Conservation (phyloP, 1,140 invertebrate species). For the Andricus grossulariae region DNA sequence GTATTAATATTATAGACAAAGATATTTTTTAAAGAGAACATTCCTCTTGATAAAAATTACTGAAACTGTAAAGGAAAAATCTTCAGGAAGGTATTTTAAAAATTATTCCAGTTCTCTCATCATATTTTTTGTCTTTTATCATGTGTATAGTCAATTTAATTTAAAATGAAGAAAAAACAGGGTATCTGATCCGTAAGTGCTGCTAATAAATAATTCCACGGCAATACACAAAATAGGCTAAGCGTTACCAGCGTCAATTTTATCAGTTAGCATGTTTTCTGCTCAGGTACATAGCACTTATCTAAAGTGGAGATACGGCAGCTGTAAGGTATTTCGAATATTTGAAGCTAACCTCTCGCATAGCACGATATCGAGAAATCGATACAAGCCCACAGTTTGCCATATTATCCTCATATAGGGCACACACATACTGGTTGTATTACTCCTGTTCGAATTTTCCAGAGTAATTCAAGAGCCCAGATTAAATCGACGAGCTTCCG, state of each 20-base stretch:
- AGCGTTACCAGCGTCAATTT: conserved; percentile 9
- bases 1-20: no score
- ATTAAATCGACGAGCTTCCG: conserved; percentile 43
- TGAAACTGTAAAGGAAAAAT: no score
- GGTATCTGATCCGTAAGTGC: background rate
- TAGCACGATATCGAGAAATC: conserved; percentile 41
- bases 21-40: no score
- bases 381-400: conserved; percentile 35
- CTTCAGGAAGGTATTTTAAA: no score
- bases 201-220: conserved; percentile 7
- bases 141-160: no score
- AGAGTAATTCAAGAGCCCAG: conserved; percentile 52
- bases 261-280: conserved; percentile 10
- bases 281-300: background rate
- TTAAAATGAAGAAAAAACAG: background rate
- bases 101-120: no score
- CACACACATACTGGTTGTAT: conserved; percentile 45
- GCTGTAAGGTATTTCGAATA: background rate
- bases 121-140: no score
- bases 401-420: conserved; percentile 42
- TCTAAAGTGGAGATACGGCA: background rate
- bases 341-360: background rate
- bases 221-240: background rate
- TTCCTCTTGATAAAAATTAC: no score
- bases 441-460: conserved; percentile 55